Evolutionary conservation across 2,888 invertebrate genomes (phyloP), one percentile per base, ranked within the genome.

Genomic region (Tetanocera ferruginea): DNA sequence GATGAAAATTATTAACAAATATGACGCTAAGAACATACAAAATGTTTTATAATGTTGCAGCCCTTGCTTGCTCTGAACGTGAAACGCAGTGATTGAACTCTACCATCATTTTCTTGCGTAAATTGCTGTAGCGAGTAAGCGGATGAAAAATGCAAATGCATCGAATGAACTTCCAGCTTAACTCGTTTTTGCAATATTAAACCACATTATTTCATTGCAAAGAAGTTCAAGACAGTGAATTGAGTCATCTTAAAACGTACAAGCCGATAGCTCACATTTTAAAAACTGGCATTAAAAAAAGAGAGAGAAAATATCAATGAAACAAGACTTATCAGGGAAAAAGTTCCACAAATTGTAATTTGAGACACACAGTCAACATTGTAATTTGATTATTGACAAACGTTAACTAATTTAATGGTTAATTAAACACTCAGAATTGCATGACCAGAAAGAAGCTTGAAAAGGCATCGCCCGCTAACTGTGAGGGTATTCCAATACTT

Each of bases 341-440:
- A 8, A 49, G 49, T 66, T 55, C 52, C 23, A 17, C 17, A 23
- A 66, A 75, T 31, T 75, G 52, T 52, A 66, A 75, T 25, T 19
- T 43, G 62, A 60, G 49, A 23, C 73, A 25, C 14, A 8, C 57
- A 66, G 34, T 34, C 9, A 60, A 66, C 17, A 52, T 23, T 19
- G 57, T 76, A 37, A 76, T 52, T 25, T 28, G 69, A 69, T 76
- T 57, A 76, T 57, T 49, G 14, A 37, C 57, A 19, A 69, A 49
- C 25, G 43, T 31, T 9, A 28, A n/a, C 34, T 28, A 14, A 76
- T 76, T 76, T 71, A n/a, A 70, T 34, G 70, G 34, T 49, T 64
- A 62, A 76, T 76, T 76, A 51, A 51, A 3, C 49, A 52, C 37
- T 5, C 25, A 51, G 34, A 76, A 71, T 64, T 62, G 76, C 76